Base-by-base conservation (phyloP, 2,113 vertebrate genomes). In the Takifugu bimaculatus region DNA sequence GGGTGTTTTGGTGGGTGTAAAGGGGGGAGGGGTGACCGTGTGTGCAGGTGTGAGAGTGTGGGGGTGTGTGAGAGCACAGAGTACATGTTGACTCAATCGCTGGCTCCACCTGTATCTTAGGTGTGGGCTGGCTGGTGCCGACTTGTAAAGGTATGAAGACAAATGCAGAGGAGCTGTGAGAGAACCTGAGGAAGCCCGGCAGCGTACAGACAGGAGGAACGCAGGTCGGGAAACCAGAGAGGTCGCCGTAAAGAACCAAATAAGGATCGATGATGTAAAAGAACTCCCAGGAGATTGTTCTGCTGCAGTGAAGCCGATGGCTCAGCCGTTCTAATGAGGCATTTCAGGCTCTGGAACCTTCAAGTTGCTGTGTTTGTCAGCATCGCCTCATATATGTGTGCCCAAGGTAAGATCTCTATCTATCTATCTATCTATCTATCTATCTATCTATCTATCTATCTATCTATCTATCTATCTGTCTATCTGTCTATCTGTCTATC, bases 41-140 rank as follows among this genome's bases (percentile, higher is more conserved):
- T 28, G 39, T 28, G 44, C 52, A 50, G 6, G 45, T 11, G 60
- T 55, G 13, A 50, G 61, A 45, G 59, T 27, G 56, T 27, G 26
- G 11, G 49, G 12, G 57, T 13, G 61, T n/a, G 53, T 52, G 50
- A 51, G 45, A 43, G 35, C 44, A 51, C 52, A 54, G 44, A 59
- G 49, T 54, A 13, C 10, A 9, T 79, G 65, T 86, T 81, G 65
- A 27, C 66, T 74, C 53, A 50, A 74, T 68, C 69, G 65, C 77
- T 15, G 60, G 75, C 77, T 72, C 7, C 77, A 88, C 86, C 82
- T 70, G 85, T 87, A 84, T 70, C 85, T 63, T 66, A 69, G 76
- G 85, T 83, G 76, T 74, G 73, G 54, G 57, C 70, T 56, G 65
- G 54, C 59, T 50, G 70, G 58, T 62, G 26, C 35, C 63, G 53